Evolutionary conservation across 2,888 invertebrate species (phyloP), one percentile per base, ranked within the genome.

Genomic region (Mythimna pallens): DNA sequence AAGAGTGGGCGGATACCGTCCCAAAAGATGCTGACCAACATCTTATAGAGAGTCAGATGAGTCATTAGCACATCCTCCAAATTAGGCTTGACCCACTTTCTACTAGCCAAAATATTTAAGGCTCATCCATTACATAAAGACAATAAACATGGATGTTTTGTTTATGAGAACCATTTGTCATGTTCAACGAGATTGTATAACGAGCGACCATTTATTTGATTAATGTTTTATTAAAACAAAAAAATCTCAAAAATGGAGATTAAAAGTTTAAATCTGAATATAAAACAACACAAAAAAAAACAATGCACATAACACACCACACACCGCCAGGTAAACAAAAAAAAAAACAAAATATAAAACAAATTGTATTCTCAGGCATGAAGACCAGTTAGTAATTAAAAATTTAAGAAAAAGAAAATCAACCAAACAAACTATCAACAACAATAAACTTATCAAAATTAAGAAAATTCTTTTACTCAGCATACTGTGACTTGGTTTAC

Each of bases 31-130:
- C 73, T 78, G 70, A 76, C 83, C 62, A 74, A 72, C 43, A 64
- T 72, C 65, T 67, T 68, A 71, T 25, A 65, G 65, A 65, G 54
- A 66, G 62, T 47, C 62, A 70, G 57, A 79, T 66, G 73, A 72
- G 20, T 73, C 70, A 69, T 83, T 73, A 65, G 50, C 22, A 52
- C 36, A 43, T 50, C 36, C 61, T 59, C 40, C 71, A 76, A 82
- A 72, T 83, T 80, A 71, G 82, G 61, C 55, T 34, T 54, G 76
- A 55, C 73, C 77, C 62, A 65, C 83, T 85, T 85, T 85, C 87
- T 64, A 76, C 63, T 65, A 34, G 40, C 71, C 61, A 73, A 79
- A 86, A 78, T 70, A 69, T 73, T 70, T 62, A 57, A 65, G 47
- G 63, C 30, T 30, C 59, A 65, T 70, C 69, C 59, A 76, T 86